Evolutionary conservation across 92 coral and sea anemone genomes (phyloP).

Genomic region (Virgularia gustaviana): DNA sequence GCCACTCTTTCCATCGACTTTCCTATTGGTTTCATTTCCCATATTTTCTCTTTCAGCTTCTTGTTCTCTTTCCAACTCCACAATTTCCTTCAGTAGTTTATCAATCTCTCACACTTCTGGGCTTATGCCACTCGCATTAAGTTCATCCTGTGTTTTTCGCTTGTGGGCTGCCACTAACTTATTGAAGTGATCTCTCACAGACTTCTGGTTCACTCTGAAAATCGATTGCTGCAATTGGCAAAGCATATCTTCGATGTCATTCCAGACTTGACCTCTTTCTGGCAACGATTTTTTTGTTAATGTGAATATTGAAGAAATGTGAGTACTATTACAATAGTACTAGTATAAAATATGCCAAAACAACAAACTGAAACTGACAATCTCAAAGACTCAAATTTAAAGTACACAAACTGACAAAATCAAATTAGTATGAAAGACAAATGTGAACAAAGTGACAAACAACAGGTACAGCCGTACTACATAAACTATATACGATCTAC

Average conservation of each 20-base stretch:
- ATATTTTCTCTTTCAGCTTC: background rate
- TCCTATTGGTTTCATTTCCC: background rate
- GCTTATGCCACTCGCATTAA: constrained; percentile 17
- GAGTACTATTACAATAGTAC: background rate
- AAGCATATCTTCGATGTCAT: constrained; percentile 7
- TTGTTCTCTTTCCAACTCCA: background rate
- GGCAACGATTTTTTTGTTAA: constrained; percentile 22
- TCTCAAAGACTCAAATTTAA: background rate
- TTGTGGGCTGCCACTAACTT: constrained; percentile 2
- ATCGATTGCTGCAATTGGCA: background rate
- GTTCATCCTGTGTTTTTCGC: constrained; percentile 7
- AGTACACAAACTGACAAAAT: too few relatives aligned
- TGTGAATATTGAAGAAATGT: background rate
- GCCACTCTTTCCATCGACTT: background rate
- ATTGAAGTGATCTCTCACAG: constrained; percentile 25
- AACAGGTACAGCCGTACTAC: background rate
- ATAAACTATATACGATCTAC: too few relatives aligned
- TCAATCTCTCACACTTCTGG: constrained; percentile 14
- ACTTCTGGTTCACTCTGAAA: constrained; percentile 9
- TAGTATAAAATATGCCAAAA: background rate
- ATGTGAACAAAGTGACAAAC: background rate
- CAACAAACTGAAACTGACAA: constrained; percentile 3
- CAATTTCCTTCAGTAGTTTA: constrained; percentile 9
- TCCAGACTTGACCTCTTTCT: constrained; percentile 34
- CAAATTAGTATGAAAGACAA: too few relatives aligned